Base-by-base conservation (phyloP, 1,140 invertebrate species). In the Philaenus spumarius region DNA sequence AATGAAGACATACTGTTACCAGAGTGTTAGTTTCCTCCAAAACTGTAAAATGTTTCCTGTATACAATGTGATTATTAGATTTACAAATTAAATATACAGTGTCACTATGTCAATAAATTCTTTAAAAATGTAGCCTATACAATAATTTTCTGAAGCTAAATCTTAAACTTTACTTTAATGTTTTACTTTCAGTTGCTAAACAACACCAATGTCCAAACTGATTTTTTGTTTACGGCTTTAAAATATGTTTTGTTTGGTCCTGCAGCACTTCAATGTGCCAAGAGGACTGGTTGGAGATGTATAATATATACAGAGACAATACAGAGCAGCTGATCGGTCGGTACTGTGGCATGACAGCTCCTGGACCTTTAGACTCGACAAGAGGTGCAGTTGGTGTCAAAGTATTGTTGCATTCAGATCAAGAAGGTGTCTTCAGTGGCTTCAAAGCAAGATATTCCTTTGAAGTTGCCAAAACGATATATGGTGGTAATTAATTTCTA, bases 211-310 rank as follows among this genome's bases (percentile, higher is more conserved):
- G 35, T 26, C 9, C 5, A 22, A 14, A 42, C 23, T 42, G 19
- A 11, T 9, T 23, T 22, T 22, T 11, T 9, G 5, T 22, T 22
- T 6, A 12, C n/a, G n/a, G n/a, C n/a, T n/a, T n/a, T n/a, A n/a
- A n/a, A n/a, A n/a, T n/a, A n/a, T n/a, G n/a, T n/a, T n/a, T n/a
- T n/a, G n/a, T 50, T n/a, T 50, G 17, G 23, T 52, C 35, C 69
- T 67, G 20, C 67, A 87, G 85, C 37, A 73, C 78, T 30, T 74
- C 80, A n/a, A 76, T 82, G 48, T 95, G 93, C 73, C 86, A 86
- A 72, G 90, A 95, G 71, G 93, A 95, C 72, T 95, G 90, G 90
- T 75, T 95, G 60, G 92, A 95, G 75, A 88, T 95, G 64, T 95
- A 89, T 76, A 92, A 93, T 68, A 79, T 92, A 60, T 91, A 90